Base-by-base conservation (phyloP, 53 echinoderm and acorn worm genomes). In the Hippasteria phrygiana region DNA sequence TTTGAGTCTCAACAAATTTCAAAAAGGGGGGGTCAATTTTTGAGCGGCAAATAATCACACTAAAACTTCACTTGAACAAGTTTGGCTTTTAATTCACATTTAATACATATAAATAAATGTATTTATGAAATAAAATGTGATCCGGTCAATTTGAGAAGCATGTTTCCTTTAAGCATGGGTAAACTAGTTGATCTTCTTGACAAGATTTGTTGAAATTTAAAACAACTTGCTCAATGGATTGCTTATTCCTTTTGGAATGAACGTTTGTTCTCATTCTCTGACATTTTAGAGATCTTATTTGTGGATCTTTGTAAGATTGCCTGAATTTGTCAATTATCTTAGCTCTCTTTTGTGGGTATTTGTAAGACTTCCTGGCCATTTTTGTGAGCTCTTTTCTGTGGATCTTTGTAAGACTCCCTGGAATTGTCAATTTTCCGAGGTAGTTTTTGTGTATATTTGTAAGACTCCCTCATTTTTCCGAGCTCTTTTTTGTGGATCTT, bases 371-470 rank as follows among this genome's bases (percentile, higher is more conserved):
- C 22, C 18, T 41, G 18, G 6, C 8, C 14, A 39, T 75, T 40
- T 43, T 75, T 75, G 16, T 28, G 36, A 16, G 42, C 75, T 75
- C 75, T 75, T 43, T 75, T 75, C 24, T 75, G 39, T 12, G 75
- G 75, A 41, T 27, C 18, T 6, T 7, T n/a, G 20, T 75, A n/a
- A 75, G 32, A 39, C 46, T 14, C 5, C 26, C 14, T 13, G 41
- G 5, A 10, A 12, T 17, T 20, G 18, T 16, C 5, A 11, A 39
- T 75, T 75, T 22, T n/a, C n/a, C n/a, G n/a, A n/a, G n/a, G n/a
- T n/a, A n/a, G n/a, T n/a, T n/a, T n/a, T n/a, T n/a, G n/a, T n/a
- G n/a, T n/a, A n/a, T n/a, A n/a, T n/a, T n/a, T n/a, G n/a, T n/a
- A n/a, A n/a, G n/a, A 43, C 22, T 26, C 17, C 6, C 5, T 75